phyloP scores from a whole-genome alignment of 2,797 vertebrate genomes.

The Xenops minutus region DNA sequence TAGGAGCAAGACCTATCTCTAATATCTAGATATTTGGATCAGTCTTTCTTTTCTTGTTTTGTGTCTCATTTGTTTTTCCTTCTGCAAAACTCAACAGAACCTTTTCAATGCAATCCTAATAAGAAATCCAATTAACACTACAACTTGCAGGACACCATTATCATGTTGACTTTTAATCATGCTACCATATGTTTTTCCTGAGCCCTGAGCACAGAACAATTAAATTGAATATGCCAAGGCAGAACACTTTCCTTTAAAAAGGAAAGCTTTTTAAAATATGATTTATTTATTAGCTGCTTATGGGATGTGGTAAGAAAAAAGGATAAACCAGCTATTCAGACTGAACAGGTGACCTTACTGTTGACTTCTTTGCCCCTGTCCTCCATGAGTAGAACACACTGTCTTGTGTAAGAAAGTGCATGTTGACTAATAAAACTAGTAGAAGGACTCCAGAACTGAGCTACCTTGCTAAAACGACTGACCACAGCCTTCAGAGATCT shows the following conservation, averaged over 20 bases:
- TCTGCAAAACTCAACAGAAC: not conserved
- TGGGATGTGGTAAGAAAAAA: not conserved
- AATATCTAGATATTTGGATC: not conserved
- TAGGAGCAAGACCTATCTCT: not conserved
- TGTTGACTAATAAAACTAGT: not conserved
- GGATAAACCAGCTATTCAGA: not conserved
- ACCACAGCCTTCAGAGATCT: not conserved
- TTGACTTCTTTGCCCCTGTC: not conserved
- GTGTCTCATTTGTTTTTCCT: not conserved
- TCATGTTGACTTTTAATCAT: not conserved
- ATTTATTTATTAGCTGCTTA: not conserved
- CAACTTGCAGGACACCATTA: not conserved
- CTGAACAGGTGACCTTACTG: not conserved
- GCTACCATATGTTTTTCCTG: not conserved
- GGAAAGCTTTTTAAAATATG: not conserved
- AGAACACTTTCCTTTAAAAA: not conserved
- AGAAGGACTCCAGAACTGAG: not conserved
- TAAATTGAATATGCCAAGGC: not conserved
- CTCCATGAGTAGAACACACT: not conserved
- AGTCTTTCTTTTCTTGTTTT: not conserved
- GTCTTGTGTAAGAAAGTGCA: not conserved
- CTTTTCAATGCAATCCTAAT: not conserved
- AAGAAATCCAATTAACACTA: slow-evolving; percentile 13
- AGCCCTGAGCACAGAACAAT: not conserved
- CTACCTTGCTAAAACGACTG: not conserved